Conservation (phyloP, 2,888 invertebrate species). For the Eupithecia dodoneata region DNA sequence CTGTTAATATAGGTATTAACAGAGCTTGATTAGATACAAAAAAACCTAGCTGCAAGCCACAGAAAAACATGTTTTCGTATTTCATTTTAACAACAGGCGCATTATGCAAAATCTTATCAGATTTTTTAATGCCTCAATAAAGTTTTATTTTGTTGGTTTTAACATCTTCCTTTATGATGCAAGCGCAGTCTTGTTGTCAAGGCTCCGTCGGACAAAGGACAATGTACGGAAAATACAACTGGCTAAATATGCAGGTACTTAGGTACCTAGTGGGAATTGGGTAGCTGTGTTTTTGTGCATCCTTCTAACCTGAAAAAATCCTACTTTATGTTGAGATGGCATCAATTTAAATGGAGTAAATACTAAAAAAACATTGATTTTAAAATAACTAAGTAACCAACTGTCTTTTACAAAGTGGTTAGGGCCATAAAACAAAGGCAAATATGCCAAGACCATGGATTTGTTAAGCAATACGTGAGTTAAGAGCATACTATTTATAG, state of each 20-base stretch:
- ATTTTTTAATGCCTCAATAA: slow-evolving; percentile 6
- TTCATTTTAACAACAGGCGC: neutral
- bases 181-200: neutral
- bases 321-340: no score
- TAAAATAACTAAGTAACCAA: neutral
- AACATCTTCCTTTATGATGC: neutral
- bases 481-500: slow-evolving; percentile 20
- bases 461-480: slow-evolving; percentile 11
- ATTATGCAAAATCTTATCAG: slow-evolving; percentile 20
- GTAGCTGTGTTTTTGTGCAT: neutral
- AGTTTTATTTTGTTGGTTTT: neutral
- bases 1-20: no score
- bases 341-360: no score
- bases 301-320: no score
- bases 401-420: neutral
- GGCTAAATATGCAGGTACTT: neutral
- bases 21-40: no score
- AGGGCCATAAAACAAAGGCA: neutral
- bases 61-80: neutral
- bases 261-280: neutral
- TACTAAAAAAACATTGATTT: no score
- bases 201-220: neutral
- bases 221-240: slow-evolving; percentile 1
- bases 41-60: neutral
- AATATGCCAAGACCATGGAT: slow-evolving; percentile 12